Base-by-base conservation (phyloP, 64 coral and sea anemone species). In the Astreopora myriophthalma region DNA sequence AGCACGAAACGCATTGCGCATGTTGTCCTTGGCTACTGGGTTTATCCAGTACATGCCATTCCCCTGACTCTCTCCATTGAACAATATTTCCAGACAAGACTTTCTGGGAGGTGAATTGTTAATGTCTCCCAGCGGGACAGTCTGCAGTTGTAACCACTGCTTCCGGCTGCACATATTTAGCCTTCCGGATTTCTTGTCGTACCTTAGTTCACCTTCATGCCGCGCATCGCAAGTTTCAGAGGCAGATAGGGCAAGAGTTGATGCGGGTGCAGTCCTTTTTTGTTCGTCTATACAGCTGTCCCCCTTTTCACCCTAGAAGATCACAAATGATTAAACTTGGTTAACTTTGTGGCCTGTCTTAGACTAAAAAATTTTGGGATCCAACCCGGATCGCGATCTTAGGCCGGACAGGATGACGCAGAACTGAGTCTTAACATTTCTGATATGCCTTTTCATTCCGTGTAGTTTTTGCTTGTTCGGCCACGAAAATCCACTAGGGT, bases 41-140 rank as follows among this genome's bases (percentile, higher is more conserved):
- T 99, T 99, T 31, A 99, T 93, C 97, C 97, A 99, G 76, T 99
- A 99, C 80, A 96, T 90, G 0, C 97, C 97, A 78, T 99, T 70
- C 19, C 97, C 96, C 12, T 85, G 87, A 69, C 94, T 87, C 38
- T 96, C 94, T 5, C 97, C 97, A 34, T 77, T 92, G 74, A 99
- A 96, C 73, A 96, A 61, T 23, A 95, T 93, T n/a, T 99, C 97
- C 6, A 99, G 83, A 32, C 97, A 99, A 2, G 94, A 96, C 58
- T 89, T 90, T 90, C 95, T 69, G 16, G 87, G 95, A 1, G 73
- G 67, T 10, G 67, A 66, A 63, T 94, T 90, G 63, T 32, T 71
- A 23, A 68, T 80, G 44, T 58, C 55, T 31, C 89, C 81, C 29
- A 20, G 74, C 34, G 44, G 87, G 23, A 90, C 23, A 74, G 67